Evolutionary conservation across 2,113 vertebrate genomes (phyloP), one percentile per base, ranked within the genome.

Genomic region (Anser brachyrhynchus): DNA sequence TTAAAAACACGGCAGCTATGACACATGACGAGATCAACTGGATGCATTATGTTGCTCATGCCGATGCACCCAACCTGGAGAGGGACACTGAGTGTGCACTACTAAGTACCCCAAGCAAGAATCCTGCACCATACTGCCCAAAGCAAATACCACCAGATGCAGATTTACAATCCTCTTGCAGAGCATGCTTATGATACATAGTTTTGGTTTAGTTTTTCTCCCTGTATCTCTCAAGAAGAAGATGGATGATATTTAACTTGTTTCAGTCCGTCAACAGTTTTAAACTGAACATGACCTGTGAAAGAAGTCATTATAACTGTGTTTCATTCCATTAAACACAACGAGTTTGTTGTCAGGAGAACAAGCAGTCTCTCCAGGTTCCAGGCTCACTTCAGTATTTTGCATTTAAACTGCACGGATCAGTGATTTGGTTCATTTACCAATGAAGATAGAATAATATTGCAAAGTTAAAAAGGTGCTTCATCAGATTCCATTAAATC

Each of bases 311-410:
- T 98, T 98, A 97, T 98, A 98, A 97, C 95, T 91, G 74, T 97
- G 98, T 98, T 98, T 98, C 98, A 97, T 98, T 97, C 97, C 98
- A 98, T 98, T 98, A 98, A 98, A 97, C 98, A 98, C 96, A 98
- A 98, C 97, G 93, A 97, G 97, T 97, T 97, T 97, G 98, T 94
- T 98, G 98, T 98, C 97, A 98, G 87, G 96, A 98, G 97, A 98
- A 98, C 97, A 98, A 94, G 97, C 94, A 43, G 87, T 92, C 97
- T 98, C 97, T 97, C 97, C 9, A 64, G 96, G 96, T 98, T 97
- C 93, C 80, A 15, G 95, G 96, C 95, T 98, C 98, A 97, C 97
- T 97, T 97, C 96, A 94, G 97, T 95, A 97, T 97, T 98, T 93
- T 96, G 96, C 97, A 98, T 98, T 98, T 97, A 95, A 98, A 98